Conservation (phyloP, 2,888 invertebrate species). For the Melinaea marsaeus region DNA sequence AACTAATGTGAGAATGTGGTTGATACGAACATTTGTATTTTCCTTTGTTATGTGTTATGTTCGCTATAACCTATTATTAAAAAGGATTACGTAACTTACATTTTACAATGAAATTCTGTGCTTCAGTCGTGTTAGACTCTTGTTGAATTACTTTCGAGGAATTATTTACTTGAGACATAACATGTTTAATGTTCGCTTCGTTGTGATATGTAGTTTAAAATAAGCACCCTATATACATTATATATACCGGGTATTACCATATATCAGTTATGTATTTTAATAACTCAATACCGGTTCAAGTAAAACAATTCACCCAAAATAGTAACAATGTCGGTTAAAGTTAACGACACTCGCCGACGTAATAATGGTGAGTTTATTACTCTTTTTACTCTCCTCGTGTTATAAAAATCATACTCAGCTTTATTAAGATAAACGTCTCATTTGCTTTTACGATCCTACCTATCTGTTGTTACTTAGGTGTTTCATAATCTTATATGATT, state of each 20-base stretch:
- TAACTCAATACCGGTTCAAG: slow-evolving; percentile 12
- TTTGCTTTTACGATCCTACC: slow-evolving; percentile 35
- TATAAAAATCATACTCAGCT: slow-evolving; percentile 36
- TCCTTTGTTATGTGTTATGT: not conserved
- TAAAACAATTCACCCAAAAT: slow-evolving; percentile 38
- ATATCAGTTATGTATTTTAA: not conserved
- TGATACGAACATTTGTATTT: slow-evolving; percentile 19
- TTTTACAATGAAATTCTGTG: no score
- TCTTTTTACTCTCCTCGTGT: slow-evolving; percentile 36
- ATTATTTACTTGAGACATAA: no score
- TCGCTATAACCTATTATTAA: not conserved
- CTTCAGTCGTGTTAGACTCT: no score
- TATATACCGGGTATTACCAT: not conserved
- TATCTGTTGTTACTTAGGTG: slow-evolving; percentile 8
- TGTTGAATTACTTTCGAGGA: no score
- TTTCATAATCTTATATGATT: not conserved
- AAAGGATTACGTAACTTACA: not conserved
- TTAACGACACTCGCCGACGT: slow-evolving; percentile 37
- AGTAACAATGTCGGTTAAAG: slow-evolving; percentile 40
- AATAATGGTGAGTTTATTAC: slow-evolving; percentile 40
- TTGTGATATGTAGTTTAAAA: no score
- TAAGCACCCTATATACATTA: slow-evolving; percentile 23
- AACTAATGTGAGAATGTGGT: slow-evolving; percentile 25
- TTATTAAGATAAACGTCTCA: slow-evolving; percentile 36
- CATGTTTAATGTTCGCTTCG: no score